Base-by-base conservation (phyloP, 1,140 invertebrate genomes). In the Rhysida immarginata region DNA sequence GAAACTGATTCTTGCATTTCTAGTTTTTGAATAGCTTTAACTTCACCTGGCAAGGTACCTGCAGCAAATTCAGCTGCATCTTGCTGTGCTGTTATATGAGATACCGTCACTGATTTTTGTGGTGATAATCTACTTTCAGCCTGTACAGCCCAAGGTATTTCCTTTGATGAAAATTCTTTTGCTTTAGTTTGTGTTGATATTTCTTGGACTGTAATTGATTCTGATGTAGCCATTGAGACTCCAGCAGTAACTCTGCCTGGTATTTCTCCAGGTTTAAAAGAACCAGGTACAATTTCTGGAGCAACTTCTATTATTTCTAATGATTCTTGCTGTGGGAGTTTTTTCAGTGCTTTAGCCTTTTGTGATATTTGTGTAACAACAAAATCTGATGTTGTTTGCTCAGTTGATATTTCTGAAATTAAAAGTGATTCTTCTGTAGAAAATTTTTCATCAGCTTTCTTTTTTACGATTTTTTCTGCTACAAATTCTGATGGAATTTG, bases 231-330 rank as follows among this genome's bases (percentile, higher is more conserved):
- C 20, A 60, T 5, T 1, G 26, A 44, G 20, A 56, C n/a, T 14
- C 20, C 13, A 44, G 59, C 59, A n/a, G 27, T 26, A 0, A 42
- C 27, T 26, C 54, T 51, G 13, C 57, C 59, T 27, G 61, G 59
- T n/a, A 60, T 23, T 55, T 54, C 51, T 0, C 56, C 60, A 29
- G 61, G 27, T 16, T 26, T 44, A 51, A 62, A 61, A 45, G 43
- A 44, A 11, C 46, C 50, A 29, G 61, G 54, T 14, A n/a, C 41
- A 56, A 58, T 53, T 46, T 62, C 45, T 26, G 54, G 23, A 18
- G 51, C 41, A 23, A 63, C 46, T 56, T 62, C 60, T 2, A 57
- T 58, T 26, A 63, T 42, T 20, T 56, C 48, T 35, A 60, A 43
- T 24, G 58, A 56, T 26, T 61, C 59, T 21, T 29, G 52, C 3